Evolutionary conservation across 2,888 invertebrate genomes (phyloP).

Genomic region (Dolomedes plantarius): DNA sequence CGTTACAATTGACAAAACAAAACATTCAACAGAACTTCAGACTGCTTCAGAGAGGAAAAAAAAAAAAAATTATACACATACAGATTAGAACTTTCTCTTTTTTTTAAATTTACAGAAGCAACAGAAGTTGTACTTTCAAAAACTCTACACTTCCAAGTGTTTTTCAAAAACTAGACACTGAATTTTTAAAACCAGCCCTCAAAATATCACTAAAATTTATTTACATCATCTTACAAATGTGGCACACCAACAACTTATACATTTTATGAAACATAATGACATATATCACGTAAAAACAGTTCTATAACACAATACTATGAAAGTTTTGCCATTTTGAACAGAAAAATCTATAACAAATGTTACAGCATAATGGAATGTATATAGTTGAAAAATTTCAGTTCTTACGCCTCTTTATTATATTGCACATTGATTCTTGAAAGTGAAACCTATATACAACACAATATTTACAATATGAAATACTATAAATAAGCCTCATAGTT

Average conservation of each 20-base stretch:
- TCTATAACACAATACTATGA: background rate
- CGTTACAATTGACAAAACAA: conserved; percentile 37
- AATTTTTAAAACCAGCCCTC: conserved; percentile 33
- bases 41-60: conserved; percentile 17
- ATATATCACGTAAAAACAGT: background rate
- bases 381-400: background rate
- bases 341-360: background rate
- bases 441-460: conserved; percentile 43
- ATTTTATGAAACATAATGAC: background rate
- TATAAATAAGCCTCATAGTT: background rate
- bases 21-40: conserved; percentile 60
- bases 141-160: conserved; percentile 38
- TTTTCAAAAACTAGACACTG: conserved; percentile 23
- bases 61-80: background rate
- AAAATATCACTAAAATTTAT: conserved; percentile 34
- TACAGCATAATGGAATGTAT: background rate
- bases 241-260: conserved; percentile 48
- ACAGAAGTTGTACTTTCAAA: conserved; percentile 11
- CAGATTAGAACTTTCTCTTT: background rate
- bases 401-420: conserved; percentile 19
- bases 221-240: conserved; percentile 40
- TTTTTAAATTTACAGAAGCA: background rate
- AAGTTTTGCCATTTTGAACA: background rate
- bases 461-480: conserved; percentile 55
- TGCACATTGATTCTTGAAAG: conserved; percentile 50